A percentile compares a stretch with the other conserved stretches of the same genome.
These are phyloP conservation scores for Eumerus sabulonum DNA, from an alignment of 2,888 invertebrate species.

Conservation along the genomic window DNA sequence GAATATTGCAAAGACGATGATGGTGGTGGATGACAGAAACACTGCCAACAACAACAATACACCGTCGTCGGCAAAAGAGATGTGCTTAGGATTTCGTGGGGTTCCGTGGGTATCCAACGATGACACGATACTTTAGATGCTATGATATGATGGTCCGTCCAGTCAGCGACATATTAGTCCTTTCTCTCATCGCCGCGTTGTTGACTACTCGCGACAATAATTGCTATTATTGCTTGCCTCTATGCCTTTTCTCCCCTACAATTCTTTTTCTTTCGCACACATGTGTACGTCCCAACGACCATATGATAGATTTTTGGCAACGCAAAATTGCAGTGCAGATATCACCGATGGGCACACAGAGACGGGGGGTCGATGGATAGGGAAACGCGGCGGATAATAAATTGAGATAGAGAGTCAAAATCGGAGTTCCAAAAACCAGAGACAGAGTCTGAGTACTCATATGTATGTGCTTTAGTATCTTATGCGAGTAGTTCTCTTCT, in stretches of 20 bases:
- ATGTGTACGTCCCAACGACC: constrained; percentile 14
- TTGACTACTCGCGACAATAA: constrained; percentile 64
- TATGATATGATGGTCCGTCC: constrained; percentile 49
- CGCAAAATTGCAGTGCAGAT: background rate
- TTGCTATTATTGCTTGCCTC: constrained; percentile 35
- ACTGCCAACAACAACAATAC: background rate
- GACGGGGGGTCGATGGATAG: no score
- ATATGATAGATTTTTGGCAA: constrained; percentile 37
- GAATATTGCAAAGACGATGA: constrained; percentile 52
- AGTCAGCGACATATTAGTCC: constrained; percentile 60
- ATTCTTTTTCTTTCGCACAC: constrained; percentile 29
- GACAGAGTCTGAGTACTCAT: background rate
- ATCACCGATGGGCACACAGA: constrained; percentile 3
- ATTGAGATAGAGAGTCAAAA: constrained; percentile 50
- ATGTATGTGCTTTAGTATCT: constrained; percentile 26
- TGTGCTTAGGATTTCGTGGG: background rate
- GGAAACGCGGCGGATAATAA: constrained; percentile 55
- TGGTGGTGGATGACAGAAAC: constrained; percentile 54
- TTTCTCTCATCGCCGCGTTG: constrained; percentile 50
- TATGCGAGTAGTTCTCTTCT: constrained; percentile 50
- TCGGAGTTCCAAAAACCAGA: background rate
- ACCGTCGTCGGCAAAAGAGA: no score
- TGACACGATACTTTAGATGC: constrained; percentile 11
- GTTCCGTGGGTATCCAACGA: no score
- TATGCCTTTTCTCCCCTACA: constrained; percentile 35